A percentile compares a stretch with the other conserved stretches of the same genome.
These are phyloP conservation scores for Pheosia tremula DNA, from an alignment of 2,888 invertebrate species.

Conservation along the genomic window DNA sequence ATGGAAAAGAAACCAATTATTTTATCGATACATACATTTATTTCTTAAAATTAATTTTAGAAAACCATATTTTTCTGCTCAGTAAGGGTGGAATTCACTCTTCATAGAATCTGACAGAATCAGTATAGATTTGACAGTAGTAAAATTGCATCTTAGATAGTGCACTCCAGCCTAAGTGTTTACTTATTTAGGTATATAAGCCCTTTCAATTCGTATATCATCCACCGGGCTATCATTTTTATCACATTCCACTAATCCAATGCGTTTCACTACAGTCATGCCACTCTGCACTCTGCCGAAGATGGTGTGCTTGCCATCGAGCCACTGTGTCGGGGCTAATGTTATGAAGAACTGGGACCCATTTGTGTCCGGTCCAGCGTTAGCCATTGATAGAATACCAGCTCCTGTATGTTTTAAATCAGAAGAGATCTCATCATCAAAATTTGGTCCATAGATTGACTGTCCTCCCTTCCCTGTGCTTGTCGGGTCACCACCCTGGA, in stretches of 20 bases:
- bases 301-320: slow-evolving; percentile 98
- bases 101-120: no score
- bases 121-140: no score
- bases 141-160: no score
- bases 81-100: no score
- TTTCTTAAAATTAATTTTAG: no score
- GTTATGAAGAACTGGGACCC: slow-evolving; percentile 99
- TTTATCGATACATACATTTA: no score
- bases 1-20: no score
- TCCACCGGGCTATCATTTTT: slow-evolving; percentile 96
- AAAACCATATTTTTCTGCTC: no score
- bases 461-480: slow-evolving; percentile 98
- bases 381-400: slow-evolving; percentile 98
- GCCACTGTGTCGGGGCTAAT: slow-evolving; percentile 97
- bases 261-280: slow-evolving; percentile 95
- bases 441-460: slow-evolving; percentile 97
- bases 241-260: slow-evolving; percentile 97
- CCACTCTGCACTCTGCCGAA: slow-evolving; percentile 96
- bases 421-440: slow-evolving; percentile 97
- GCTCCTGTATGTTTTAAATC: slow-evolving; percentile 98
- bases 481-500: slow-evolving; percentile 98
- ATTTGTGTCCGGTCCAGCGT: slow-evolving; percentile 98
- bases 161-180: not conserved
- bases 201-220: slow-evolving; percentile 90
- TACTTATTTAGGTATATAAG: slow-evolving; percentile 63